phyloP scores from a whole-genome alignment of 2,888 invertebrate genomes.

The Hybos culiciformis region DNA sequence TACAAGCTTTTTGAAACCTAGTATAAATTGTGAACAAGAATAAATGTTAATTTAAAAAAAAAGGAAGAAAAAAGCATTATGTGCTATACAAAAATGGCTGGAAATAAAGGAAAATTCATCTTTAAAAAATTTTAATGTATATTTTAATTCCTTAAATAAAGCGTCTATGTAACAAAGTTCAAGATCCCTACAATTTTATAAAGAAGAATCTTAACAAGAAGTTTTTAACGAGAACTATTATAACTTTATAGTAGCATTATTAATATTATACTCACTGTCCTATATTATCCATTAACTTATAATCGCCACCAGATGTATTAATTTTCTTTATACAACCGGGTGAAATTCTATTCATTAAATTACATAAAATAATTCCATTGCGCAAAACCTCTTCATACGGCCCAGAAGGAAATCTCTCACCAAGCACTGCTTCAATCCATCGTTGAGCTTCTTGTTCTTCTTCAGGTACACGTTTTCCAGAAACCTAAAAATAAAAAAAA shows the following conservation, averaged over 20 bases:
- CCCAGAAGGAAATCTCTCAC: constrained; percentile 53
- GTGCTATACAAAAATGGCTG: constrained; percentile 9
- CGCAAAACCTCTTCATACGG: constrained; percentile 67
- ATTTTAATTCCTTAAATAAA: no score
- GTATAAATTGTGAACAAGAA: background rate
- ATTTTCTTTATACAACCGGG: constrained; percentile 76
- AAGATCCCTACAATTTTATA: no score
- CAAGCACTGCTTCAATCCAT: constrained; percentile 75
- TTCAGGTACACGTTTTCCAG: constrained; percentile 65
- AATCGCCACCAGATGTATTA: constrained; percentile 74
- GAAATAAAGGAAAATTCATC: no score
- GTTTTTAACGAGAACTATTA: no score
- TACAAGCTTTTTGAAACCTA: constrained; percentile 71
- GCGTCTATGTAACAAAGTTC: no score
- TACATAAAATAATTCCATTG: constrained; percentile 75
- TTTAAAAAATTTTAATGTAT: no score
- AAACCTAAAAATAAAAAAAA: constrained; percentile 44
- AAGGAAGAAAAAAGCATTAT: background rate
- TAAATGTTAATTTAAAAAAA: background rate
- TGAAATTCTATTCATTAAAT: constrained; percentile 74
- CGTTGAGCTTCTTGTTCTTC: constrained; percentile 68
- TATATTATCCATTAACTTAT: constrained; percentile 94
- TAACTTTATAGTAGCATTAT: no score
- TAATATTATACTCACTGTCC: constrained; percentile 56
- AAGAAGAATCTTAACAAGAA: no score